phyloP scores from a whole-genome alignment of 2,888 invertebrate species.

The Rhagonycha lutea region DNA sequence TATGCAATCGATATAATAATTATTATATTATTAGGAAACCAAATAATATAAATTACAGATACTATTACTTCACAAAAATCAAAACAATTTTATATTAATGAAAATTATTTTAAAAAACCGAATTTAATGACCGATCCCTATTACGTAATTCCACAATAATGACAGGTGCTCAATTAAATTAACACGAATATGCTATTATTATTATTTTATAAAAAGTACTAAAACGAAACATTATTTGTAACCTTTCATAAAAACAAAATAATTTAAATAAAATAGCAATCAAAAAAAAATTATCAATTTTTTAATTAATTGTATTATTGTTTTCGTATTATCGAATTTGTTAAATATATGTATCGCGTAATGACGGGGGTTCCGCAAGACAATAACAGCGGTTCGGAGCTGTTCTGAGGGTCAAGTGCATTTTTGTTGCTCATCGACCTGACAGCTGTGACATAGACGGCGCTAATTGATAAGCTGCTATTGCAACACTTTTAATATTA shows the following conservation, averaged over 20 bases:
- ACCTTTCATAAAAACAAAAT: background rate
- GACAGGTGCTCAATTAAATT: background rate
- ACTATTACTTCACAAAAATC: background rate
- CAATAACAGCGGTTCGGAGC: background rate
- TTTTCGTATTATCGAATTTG: background rate
- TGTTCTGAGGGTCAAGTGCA: background rate
- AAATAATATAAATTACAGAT: background rate
- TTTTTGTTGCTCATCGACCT: background rate
- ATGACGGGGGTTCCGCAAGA: background rate
- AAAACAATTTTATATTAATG: conserved; percentile 7
- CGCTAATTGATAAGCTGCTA: background rate
- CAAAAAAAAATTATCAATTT: background rate
- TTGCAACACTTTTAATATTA: background rate
- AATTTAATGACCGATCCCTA: background rate
- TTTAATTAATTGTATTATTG: background rate
- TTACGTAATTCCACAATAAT: background rate
- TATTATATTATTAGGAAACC: background rate
- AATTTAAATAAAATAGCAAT: background rate
- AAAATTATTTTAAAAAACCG: background rate
- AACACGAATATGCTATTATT: background rate
- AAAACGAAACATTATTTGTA: background rate
- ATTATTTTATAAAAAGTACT: background rate
- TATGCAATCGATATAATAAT: background rate
- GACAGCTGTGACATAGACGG: background rate
- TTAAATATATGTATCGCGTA: background rate